Evolutionary conservation across 1,140 invertebrate species (phyloP).

Genomic region (Aphelinus certus): DNA sequence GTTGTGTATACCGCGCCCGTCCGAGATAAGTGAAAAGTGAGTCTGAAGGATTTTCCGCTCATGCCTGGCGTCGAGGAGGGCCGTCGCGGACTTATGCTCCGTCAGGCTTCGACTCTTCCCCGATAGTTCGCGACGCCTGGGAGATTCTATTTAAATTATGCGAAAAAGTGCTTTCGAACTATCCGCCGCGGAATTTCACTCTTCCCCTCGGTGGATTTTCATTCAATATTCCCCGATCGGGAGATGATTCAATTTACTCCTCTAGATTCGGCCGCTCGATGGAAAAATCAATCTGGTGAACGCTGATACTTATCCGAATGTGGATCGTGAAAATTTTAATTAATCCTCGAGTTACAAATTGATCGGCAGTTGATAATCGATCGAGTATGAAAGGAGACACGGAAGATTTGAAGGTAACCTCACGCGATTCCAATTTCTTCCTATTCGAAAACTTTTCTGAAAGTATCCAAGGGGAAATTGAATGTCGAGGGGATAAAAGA

Average conservation of each 20-base stretch:
- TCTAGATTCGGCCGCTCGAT: no score
- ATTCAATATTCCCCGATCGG: no score
- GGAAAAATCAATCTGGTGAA: no score
- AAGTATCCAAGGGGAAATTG: not conserved
- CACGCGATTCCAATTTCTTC: not conserved
- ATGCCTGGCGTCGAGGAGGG: constrained; percentile 7
- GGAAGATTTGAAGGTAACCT: no score
- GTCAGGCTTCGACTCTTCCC: not conserved
- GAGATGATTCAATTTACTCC: no score
- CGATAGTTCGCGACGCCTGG: not conserved
- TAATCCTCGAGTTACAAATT: no score
- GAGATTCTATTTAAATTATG: constrained; percentile 37
- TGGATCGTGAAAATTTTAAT: no score
- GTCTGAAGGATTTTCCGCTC: constrained; percentile 36
- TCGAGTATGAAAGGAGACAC: no score
- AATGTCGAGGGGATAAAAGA: not conserved
- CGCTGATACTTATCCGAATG: no score
- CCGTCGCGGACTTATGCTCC: constrained; percentile 17
- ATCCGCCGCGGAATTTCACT: no score
- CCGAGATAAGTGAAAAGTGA: constrained; percentile 26
- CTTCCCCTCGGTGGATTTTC: no score
- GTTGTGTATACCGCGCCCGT: not conserved
- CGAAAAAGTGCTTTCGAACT: constrained; percentile 25
- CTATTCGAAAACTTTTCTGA: constrained; percentile 22
- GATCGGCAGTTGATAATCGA: no score